Conservation (phyloP, 2,113 vertebrate genomes). For the Saguinus midas region DNA sequence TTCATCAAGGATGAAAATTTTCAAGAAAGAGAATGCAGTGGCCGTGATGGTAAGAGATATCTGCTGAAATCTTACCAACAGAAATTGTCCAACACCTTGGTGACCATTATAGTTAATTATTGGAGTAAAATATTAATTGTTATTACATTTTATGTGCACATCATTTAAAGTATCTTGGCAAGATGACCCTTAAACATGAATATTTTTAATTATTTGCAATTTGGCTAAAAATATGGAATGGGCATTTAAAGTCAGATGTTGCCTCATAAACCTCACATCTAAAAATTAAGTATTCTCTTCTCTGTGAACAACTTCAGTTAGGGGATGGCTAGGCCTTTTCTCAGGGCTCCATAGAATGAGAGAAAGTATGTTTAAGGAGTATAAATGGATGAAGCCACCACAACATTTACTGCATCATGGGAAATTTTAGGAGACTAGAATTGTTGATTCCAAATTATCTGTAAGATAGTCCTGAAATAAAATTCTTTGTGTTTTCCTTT, state of each 20-base stretch:
- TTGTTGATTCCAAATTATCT: not conserved
- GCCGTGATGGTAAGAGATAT: not conserved
- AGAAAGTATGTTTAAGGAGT: not conserved
- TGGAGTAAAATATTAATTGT: slow-evolving; percentile 18
- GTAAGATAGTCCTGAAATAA: not conserved
- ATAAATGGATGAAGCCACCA: not conserved
- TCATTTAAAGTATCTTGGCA: slow-evolving; percentile 19
- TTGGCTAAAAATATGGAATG: not conserved
- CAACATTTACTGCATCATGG: not conserved
- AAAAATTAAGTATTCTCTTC: not conserved
- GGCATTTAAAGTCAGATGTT: slow-evolving; percentile 13
- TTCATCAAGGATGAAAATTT: not conserved
- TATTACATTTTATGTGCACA: slow-evolving; percentile 17
- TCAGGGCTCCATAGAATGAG: not conserved
- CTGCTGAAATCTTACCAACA: not conserved
- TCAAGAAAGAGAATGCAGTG: not conserved
- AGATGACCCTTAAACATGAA: not conserved
- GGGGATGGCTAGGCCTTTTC: not conserved
- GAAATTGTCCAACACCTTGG: not conserved
- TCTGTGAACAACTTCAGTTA: not conserved
- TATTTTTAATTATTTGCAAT: slow-evolving; percentile 9
- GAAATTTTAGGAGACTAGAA: not conserved
- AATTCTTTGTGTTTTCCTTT: not conserved
- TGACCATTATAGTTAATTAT: slow-evolving; percentile 11
- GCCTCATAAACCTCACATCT: not conserved